A percentile compares a stretch with the other conserved stretches of the same genome.
phyloP scores from a whole-genome alignment of 2,888 invertebrate genomes.

The Adela reaumurella region DNA sequence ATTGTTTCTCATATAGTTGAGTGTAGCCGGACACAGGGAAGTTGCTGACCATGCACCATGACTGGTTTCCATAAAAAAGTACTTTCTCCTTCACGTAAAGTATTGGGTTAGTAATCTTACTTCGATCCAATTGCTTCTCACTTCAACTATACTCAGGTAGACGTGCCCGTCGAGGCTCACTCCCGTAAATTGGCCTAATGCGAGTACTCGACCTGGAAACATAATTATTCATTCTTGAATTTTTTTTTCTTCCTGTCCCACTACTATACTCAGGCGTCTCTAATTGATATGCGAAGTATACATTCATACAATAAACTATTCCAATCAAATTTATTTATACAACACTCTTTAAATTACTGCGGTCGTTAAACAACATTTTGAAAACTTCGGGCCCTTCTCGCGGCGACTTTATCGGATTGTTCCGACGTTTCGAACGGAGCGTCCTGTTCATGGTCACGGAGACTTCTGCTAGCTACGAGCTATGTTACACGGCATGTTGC shows the following conservation, averaged over 20 bases:
- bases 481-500: too few relatives aligned
- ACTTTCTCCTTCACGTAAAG: conserved; percentile 1
- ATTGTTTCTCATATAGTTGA: conserved; percentile 1
- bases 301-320: conserved; percentile 1
- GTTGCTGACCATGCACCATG: background rate
- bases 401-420: too few relatives aligned
- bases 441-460: too few relatives aligned
- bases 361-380: too few relatives aligned
- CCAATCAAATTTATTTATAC: too few relatives aligned
- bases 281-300: background rate
- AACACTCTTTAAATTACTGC: too few relatives aligned
- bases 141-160: conserved; percentile 89
- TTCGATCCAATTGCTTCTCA: conserved; percentile 89
- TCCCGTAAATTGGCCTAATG: conserved; percentile 87
- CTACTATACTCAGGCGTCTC: background rate
- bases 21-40: too few relatives aligned
- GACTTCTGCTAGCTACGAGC: too few relatives aligned
- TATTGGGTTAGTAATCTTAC: conserved; percentile 50
- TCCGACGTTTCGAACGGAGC: too few relatives aligned
- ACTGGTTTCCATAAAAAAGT: conserved; percentile 3
- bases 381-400: too few relatives aligned
- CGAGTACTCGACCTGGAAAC: conserved; percentile 68
- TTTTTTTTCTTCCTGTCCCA: background rate
- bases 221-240: background rate
- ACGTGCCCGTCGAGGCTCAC: conserved; percentile 88